Conservation (phyloP, 1,140 invertebrate genomes). For the Brachionus rubens region DNA sequence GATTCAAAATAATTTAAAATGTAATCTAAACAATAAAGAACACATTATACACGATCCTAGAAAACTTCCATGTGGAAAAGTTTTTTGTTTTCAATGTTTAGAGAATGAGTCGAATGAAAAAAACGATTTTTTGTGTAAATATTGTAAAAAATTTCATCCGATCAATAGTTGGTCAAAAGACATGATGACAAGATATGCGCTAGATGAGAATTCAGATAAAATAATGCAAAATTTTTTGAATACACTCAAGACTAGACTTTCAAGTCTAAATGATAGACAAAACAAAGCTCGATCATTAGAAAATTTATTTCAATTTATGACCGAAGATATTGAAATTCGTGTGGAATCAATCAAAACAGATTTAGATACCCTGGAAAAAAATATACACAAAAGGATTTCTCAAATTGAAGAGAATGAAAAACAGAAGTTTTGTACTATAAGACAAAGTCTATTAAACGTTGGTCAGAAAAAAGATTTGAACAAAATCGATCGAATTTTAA, state of each 20-base stretch:
- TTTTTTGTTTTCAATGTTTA: not conserved
- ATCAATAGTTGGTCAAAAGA: not conserved
- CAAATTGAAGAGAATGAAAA: not conserved
- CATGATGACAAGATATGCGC: not conserved
- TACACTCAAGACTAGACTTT: not conserved
- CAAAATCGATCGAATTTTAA: no score
- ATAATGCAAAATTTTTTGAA: not conserved
- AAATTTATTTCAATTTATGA: not conserved
- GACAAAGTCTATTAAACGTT: no score
- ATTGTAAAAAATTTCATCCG: not conserved
- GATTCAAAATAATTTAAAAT: not conserved
- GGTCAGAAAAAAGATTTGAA: no score
- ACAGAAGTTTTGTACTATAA: not conserved
- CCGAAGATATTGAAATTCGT: not conserved
- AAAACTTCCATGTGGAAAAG: not conserved
- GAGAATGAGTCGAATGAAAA: not conserved
- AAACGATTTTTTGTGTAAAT: not conserved
- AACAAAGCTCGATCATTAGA: not conserved
- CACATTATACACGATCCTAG: not conserved
- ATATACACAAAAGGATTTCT: not conserved
- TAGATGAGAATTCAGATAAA: not conserved
- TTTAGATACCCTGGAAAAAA: not conserved
- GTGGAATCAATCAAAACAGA: not conserved
- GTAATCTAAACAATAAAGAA: not conserved
- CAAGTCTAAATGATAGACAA: not conserved